Percentiles rank a stretch among this genome's conserved stretches.
Conservation (phyloP, 2,888 invertebrate genomes). For the Myathropa florea region DNA sequence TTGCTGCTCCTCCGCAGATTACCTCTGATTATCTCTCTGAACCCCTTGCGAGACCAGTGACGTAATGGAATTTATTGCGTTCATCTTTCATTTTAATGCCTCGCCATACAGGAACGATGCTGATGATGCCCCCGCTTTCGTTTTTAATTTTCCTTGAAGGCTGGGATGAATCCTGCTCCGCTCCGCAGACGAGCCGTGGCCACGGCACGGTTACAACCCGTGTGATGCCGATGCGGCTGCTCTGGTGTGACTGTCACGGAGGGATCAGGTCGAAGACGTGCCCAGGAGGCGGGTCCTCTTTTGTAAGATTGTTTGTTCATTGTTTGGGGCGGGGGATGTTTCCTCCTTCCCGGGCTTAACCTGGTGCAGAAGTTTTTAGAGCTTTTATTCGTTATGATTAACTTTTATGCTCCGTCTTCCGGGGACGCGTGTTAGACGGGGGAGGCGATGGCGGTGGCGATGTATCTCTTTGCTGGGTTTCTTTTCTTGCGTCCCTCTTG, state of each 20-base stretch:
- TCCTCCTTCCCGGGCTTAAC: constrained; percentile 7
- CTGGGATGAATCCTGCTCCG: constrained; percentile 31
- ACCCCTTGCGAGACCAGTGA: constrained; percentile 26
- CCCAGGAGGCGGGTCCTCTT: background rate
- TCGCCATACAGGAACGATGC: constrained; percentile 48
- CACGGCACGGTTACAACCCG: constrained; percentile 16
- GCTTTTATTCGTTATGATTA: constrained; percentile 68
- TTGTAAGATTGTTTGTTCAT: constrained; percentile 40
- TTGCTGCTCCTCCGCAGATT: constrained; percentile 33
- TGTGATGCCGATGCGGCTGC: background rate
- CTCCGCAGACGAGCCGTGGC: background rate
- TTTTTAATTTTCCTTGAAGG: constrained; percentile 68
- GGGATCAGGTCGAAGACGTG: constrained; percentile 44
- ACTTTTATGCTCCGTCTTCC: constrained; percentile 54
- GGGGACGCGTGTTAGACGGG: background rate
- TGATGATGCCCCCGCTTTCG: constrained; percentile 58
- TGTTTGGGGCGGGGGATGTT: constrained; percentile 29
- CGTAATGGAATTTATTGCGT: constrained; percentile 65
- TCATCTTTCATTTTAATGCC: constrained; percentile 67
- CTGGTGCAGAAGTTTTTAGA: constrained; percentile 50
- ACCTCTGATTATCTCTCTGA: constrained; percentile 50
- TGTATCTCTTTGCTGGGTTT: constrained; percentile 6
- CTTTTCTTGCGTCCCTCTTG: background rate
- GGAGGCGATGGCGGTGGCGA: constrained; percentile 17
- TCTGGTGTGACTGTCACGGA: constrained; percentile 46